Conservation (phyloP, 2,888 invertebrate genomes). For the Rhaphigaster nebulosa region DNA sequence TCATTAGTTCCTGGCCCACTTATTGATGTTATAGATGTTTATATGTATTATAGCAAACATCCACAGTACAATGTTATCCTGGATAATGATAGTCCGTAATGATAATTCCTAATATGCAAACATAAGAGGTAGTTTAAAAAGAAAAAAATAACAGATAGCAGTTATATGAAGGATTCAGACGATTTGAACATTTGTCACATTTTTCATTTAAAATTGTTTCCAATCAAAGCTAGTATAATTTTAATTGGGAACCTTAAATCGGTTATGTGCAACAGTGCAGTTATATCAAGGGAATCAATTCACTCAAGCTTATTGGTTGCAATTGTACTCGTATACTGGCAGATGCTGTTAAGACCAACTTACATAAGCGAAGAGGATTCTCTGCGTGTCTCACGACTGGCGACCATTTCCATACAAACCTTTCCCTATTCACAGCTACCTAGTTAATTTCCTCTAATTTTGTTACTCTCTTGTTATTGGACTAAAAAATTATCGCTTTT, state of each 20-base stretch:
- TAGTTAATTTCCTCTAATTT: conserved; percentile 35
- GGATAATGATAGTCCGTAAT: too few species aligned
- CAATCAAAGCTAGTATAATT: not conserved
- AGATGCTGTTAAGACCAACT: conserved; percentile 18
- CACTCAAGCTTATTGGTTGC: not conserved
- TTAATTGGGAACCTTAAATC: not conserved
- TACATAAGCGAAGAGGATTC: not conserved
- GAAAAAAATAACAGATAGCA: too few species aligned
- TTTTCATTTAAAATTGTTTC: too few species aligned
- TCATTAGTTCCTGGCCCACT: too few species aligned
- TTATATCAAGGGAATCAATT: not conserved
- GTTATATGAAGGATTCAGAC: too few species aligned
- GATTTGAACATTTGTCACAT: too few species aligned
- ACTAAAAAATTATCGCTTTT: not conserved
- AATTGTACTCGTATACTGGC: not conserved
- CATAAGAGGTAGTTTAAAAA: too few species aligned
- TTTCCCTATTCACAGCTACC: conserved; percentile 41
- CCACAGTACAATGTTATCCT: too few species aligned
- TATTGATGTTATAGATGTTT: too few species aligned
- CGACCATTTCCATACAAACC: conserved; percentile 32
- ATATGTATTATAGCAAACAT: too few species aligned
- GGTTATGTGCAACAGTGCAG: not conserved
- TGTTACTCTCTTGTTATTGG: not conserved
- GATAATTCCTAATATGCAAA: too few species aligned
- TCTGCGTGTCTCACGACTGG: conserved; percentile 14